phyloP scores from a whole-genome alignment of 2,888 invertebrate species.

The Candidula unifasciata region DNA sequence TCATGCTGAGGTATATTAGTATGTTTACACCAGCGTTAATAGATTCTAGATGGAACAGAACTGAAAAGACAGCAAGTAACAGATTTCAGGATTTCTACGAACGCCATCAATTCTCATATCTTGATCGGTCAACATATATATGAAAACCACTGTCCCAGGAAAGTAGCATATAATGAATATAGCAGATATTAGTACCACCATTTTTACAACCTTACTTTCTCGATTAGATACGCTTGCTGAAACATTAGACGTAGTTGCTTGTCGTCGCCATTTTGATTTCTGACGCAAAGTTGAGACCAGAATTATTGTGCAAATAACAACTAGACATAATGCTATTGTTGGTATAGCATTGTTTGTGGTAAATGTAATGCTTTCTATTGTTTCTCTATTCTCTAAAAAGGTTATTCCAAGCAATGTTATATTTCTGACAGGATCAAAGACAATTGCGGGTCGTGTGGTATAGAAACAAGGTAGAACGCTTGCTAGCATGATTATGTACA shows the following conservation, averaged over 20 bases:
- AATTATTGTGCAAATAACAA: not conserved
- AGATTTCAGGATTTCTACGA: not conserved
- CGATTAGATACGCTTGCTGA: not conserved
- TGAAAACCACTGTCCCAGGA: not conserved
- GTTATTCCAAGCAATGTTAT: not conserved
- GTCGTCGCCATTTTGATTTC: not conserved
- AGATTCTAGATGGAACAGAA: not conserved
- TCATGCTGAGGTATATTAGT: constrained; percentile 2
- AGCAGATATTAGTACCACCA: not conserved
- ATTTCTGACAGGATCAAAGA: not conserved
- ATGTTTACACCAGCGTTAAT: constrained; percentile 25
- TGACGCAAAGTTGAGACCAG: not conserved
- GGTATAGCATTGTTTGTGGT: not conserved
- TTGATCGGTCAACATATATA: not conserved
- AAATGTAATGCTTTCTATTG: not conserved
- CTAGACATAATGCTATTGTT: not conserved
- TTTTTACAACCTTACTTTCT: not conserved
- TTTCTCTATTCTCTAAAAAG: not conserved
- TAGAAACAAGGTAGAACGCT: not conserved
- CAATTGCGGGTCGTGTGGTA: not conserved
- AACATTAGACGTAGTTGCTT: not conserved
- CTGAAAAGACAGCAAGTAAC: not conserved
- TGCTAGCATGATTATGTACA: not conserved
- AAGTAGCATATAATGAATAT: constrained; percentile 14
- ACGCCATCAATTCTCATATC: not conserved